Evolutionary conservation across 2,888 invertebrate species (phyloP), one percentile per base, ranked within the genome.

Genomic region (Cheilosia soror): DNA sequence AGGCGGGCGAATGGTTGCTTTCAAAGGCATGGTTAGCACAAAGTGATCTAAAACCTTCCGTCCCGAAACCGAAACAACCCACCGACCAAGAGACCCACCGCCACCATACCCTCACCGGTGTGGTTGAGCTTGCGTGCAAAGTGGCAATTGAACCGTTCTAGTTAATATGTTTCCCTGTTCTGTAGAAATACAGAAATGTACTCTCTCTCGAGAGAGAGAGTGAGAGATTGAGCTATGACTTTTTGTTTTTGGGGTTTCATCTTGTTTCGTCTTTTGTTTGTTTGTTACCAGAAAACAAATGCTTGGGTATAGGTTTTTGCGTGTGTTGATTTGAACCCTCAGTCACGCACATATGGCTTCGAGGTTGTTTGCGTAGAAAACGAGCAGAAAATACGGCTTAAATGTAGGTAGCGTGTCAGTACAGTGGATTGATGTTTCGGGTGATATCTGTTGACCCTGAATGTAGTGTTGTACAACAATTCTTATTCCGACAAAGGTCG

Each of bases 81-180:
- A 29, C 15, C 40, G 13, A 27, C 53, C 53, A 47, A 15, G 31
- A 68, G 58, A 66, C 25, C 58, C 58, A 51, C 58, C 49, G 15
- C 42, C 31, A 68, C 51, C 27, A 33, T 60, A 29, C 47, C 49
- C 40, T 76, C 7, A 31, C 13, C 29, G 31, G 4, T 15, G n/a
- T 44, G 63, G 47, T 42, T 69, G 63, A 47, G 76, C 53, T 81
- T 77, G 76, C 81, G 77, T 81, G 76, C 58, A 25, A 58, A 81
- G 51, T 51, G 63, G 77, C 71, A 53, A 76, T 81, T 81, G 76
- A 81, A 76, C 63, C 25, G 63, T 72, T 63, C 63, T 72, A 63
- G 63, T 63, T 77, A 62, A 57, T 78, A 49, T 49, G 75, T 62
- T 73, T 68, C 25, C 47, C 51, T 37, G 49, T 27, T 51, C 37